Evolutionary conservation across 2,113 vertebrate genomes (phyloP).

Genomic region (human (Homo sapiens)): GRCh38 chr5:94758501-94759000

Average conservation of each 20-base stretch:
- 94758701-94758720: background rate
- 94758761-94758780: constrained; percentile 47
- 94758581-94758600: background rate
- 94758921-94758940: constrained; percentile 48
- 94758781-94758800: constrained; percentile 8
- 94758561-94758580: background rate
- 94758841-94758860: background rate
- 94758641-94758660: background rate
- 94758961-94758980: constrained; percentile 43
- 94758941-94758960: constrained; percentile 47
- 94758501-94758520: background rate
- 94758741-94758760: constrained; percentile 48
- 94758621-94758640: background rate
- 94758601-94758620: background rate
- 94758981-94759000: constrained; percentile 38
- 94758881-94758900: constrained; percentile 26
- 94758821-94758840: constrained; percentile 28
- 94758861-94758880: constrained; percentile 59
- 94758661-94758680: constrained; percentile 12
- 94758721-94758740: background rate
- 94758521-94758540: background rate
- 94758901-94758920: background rate
- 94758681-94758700: background rate
- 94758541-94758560: background rate
- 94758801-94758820: constrained; percentile 51